Percentiles rank a stretch among this genome's conserved stretches.
Conservation (phyloP, 2,888 invertebrate genomes). For the Heteromyza rotundicornis region DNA sequence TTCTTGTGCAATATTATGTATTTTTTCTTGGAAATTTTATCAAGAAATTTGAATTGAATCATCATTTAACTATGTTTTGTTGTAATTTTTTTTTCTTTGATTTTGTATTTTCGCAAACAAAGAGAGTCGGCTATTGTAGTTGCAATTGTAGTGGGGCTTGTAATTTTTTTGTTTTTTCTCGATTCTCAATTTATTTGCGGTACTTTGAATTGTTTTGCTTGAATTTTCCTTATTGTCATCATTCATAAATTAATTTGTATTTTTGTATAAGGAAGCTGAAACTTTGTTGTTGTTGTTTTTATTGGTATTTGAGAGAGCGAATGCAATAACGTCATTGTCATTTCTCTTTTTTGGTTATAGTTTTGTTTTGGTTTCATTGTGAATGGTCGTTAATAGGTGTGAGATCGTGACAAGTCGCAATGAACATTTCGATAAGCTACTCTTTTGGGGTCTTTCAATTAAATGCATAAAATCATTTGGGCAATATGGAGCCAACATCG, state of each 20-base stretch:
- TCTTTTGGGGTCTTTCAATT: no score
- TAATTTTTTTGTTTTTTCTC: not conserved
- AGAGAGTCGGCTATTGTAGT: not conserved
- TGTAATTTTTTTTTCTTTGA: no score
- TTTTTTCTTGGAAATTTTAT: no score
- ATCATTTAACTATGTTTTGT: no score
- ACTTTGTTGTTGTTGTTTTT: not conserved
- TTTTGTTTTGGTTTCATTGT: slow-evolving; percentile 4
- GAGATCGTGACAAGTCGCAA: no score
- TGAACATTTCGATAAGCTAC: no score
- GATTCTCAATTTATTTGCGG: no score
- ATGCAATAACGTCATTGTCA: slow-evolving; percentile 2
- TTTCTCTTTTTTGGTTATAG: not conserved
- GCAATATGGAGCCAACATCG: no score
- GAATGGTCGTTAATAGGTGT: not conserved
- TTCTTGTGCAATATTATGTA: no score
- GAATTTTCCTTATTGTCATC: not conserved
- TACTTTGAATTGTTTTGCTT: not conserved
- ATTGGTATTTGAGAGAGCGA: not conserved
- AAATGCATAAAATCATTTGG: no score
- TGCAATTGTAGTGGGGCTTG: not conserved
- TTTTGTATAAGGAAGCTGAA: not conserved
- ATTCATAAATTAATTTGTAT: not conserved
- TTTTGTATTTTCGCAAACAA: not conserved
- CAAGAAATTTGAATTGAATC: no score